Percentiles rank a stretch among this genome's conserved stretches.
phyloP scores from a whole-genome alignment of 2,113 vertebrate species.

The Tetraodon nigroviridis region DNA sequence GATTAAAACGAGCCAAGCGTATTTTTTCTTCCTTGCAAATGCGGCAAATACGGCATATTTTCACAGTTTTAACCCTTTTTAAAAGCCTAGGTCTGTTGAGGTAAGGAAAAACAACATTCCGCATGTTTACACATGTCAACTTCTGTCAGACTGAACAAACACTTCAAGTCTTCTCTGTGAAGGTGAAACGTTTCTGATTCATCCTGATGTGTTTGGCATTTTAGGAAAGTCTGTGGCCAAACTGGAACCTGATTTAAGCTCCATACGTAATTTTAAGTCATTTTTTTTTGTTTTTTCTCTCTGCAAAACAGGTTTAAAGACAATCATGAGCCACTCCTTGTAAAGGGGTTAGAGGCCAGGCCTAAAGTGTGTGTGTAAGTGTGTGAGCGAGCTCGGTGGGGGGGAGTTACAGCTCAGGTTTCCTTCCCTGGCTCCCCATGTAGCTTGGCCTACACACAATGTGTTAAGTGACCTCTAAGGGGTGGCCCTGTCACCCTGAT shows the following conservation, averaged over 20 bases:
- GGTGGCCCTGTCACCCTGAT: slow-evolving; percentile 69
- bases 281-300: slow-evolving; percentile 7
- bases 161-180: background rate
- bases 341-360: slow-evolving; percentile 40
- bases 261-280: slow-evolving; percentile 15
- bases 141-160: background rate
- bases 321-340: slow-evolving; percentile 47
- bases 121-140: background rate
- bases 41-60: background rate
- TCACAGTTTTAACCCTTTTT: background rate
- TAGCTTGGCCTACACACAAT: slow-evolving; percentile 62
- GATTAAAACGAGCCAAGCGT: no score
- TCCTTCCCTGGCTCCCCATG: slow-evolving; percentile 60
- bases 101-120: background rate
- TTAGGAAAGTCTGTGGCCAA: background rate
- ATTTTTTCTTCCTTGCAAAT: background rate
- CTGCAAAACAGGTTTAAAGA: slow-evolving; percentile 26
- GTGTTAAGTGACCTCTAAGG: slow-evolving; percentile 71
- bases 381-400: slow-evolving; percentile 12
- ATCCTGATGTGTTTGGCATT: slow-evolving; percentile 4
- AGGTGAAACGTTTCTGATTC: background rate
- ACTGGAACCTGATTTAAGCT: background rate
- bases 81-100: background rate
- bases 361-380: slow-evolving; percentile 27
- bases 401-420: slow-evolving; percentile 67